These are phyloP conservation scores for Ciona savignyi DNA, from an alignment of 23 tunicate species.

Conservation along the genomic window DNA sequence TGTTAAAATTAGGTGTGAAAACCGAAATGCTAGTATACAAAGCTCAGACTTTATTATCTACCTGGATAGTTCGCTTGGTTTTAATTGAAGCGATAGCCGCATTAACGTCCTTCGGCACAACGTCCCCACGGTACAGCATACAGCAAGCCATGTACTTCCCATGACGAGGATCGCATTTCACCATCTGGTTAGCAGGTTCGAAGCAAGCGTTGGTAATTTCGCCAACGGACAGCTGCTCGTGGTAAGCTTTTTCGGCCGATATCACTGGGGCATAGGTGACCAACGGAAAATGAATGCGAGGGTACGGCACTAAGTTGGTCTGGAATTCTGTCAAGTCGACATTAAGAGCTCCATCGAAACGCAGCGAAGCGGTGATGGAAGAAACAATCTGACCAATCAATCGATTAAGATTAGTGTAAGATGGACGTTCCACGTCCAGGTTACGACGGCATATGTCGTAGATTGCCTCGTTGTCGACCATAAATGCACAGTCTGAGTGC, in stretches of 20 bases:
- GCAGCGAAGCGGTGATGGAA: not conserved
- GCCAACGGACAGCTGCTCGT: constrained; percentile 1
- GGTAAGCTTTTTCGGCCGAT: constrained; percentile 20
- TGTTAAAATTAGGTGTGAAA: too few relatives aligned
- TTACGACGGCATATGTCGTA: not conserved
- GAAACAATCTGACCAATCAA: not conserved
- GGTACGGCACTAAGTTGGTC: not conserved
- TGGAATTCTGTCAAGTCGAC: not conserved
- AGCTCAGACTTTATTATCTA: not conserved
- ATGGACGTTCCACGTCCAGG: not conserved
- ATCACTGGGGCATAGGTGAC: constrained; percentile 68
- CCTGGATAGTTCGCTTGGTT: constrained; percentile 68
- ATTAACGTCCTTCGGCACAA: constrained; percentile 75
- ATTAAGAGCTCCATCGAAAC: not conserved
- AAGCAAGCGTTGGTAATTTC: not conserved
- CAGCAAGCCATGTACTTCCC: not conserved
- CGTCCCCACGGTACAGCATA: constrained; percentile 18
- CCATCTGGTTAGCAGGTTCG: constrained; percentile 1
- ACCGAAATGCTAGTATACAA: too few relatives aligned
- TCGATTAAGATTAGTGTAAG: not conserved
- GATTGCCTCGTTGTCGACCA: constrained; percentile 24
- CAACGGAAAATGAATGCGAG: constrained; percentile 7
- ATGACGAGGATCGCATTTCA: not conserved
- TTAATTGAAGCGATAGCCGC: constrained; percentile 75
- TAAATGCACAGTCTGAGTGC: constrained; percentile 81